Base-by-base conservation (phyloP, 2,113 vertebrate species). In the Pelodiscus sinensis region DNA sequence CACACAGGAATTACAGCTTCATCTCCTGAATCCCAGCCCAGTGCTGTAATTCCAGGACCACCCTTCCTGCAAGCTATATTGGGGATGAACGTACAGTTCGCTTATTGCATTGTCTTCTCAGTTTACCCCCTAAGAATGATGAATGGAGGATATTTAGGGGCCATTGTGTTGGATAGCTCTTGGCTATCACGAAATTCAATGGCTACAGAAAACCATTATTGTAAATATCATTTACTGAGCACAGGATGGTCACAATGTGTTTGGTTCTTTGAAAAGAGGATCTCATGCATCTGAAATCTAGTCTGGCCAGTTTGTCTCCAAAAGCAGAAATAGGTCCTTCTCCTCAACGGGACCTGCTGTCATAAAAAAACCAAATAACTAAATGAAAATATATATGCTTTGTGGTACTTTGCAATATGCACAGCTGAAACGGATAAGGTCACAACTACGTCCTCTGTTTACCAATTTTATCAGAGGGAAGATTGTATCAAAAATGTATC, bases 401-500 rank as follows among this genome's bases (percentile, higher is more conserved):
- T 10, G 52, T 54, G 35, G 57, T 13, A 8, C 78, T 81, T 55
- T 29, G 1, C 65, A 81, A 79, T 13, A 38, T 8, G 22, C 55
- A 84, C 79, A 50, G 71, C 15, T 52, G 85, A 44, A 93, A 85
- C 2, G 91, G 93, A 91, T 96, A 95, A 97, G 97, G 97, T 96
- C n/a, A 3, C 82, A 75, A 77, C 95, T 96, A 92, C 35, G 94
- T 97, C 95, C 97, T 97, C 86, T 95, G 93, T 93, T 79, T 80
- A 14, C 94, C 90, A 97, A 96, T 97, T 87, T 94, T 93, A 97
- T 94, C 94, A n/a, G 91, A 88, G 96, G 91, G 88, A 79, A 96
- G 97, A 97, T 96, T 77, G 93, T 85, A 96, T 96, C 98, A 77
- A 97, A 97, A 97, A 98, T 87, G 96, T 82, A 97, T 96, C 97